Base-by-base conservation (phyloP, 2,113 vertebrate genomes). In the Panthera leo region DNA sequence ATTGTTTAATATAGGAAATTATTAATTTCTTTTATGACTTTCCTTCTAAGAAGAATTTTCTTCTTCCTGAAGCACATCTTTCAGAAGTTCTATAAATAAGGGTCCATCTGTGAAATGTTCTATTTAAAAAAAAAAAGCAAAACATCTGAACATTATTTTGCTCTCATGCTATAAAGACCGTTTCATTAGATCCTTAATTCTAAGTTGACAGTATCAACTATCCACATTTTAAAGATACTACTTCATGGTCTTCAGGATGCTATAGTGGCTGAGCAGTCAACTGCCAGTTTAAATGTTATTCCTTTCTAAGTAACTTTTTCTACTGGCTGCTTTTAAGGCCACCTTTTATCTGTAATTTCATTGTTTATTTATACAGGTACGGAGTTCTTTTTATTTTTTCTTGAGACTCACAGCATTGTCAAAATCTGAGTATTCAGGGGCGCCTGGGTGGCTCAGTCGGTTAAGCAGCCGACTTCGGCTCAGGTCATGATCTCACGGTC, bases 41-140 rank as follows among this genome's bases (percentile, higher is more conserved):
- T 87, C 23, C 78, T 83, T 96, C 68, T 82, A 27, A 80, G 39
- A 89, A 89, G 76, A 61, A 61, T 13, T 19, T 87, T 96, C 53
- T 70, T 92, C 21, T 89, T 91, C 42, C 19, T 61, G 11, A 94
- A 89, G 39, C 29, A 42, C 27, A 80, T 76, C 14, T 91, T 95
- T 96, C 29, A 85, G n/a, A 91, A 95, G 67, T 94, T 94, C 48
- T 92, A 3, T 94, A 92, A 89, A 85, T 39, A 51, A 95, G 36
- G 4, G 19, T 84, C n/a, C 45, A 65, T 70, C 45, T 67, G 36
- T 84, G n/a, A 90, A 92, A 95, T 89, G 29, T 0, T 68, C 7
- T 55, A 48, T 80, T 85, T n/a, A 13, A 51, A 85, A 93, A 31
- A 27, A 84, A 39, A 29, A 63, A 23, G 7, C 58, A 58, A 73